Percentiles rank a stretch among this genome's conserved stretches.
phyloP scores from a whole-genome alignment of 2,797 vertebrate genomes.

The Discoglossus pictus region DNA sequence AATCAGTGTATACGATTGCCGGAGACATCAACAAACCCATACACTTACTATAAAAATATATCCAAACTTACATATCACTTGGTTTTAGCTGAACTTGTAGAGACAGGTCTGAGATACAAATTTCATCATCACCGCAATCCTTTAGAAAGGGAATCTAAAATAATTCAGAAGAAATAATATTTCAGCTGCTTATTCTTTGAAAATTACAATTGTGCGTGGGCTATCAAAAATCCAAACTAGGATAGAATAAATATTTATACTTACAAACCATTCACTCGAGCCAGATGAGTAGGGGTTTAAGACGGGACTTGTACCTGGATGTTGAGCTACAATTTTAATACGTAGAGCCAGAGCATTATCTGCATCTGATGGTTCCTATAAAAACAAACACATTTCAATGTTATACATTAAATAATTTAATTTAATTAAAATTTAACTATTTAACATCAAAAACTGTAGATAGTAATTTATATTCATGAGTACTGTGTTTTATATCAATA shows the following conservation, averaged over 20 bases:
- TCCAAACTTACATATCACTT: conserved; percentile 67
- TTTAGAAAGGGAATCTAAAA: conserved; percentile 85
- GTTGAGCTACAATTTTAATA: conserved; percentile 76
- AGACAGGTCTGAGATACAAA: conserved; percentile 81
- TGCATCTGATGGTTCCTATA: conserved; percentile 82
- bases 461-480: too few species aligned
- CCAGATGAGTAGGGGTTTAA: conserved; percentile 75
- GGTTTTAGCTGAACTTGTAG: conserved; percentile 70
- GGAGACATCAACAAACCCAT: too few species aligned
- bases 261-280: conserved; percentile 83
- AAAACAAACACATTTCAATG: conserved; percentile 26
- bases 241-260: conserved; percentile 54
- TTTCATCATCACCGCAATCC: conserved; percentile 86
- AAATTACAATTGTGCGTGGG: too few species aligned
- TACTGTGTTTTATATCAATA: too few species aligned
- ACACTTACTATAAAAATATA: background rate
- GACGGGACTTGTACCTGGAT: conserved; percentile 75
- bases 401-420: too few species aligned
- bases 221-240: background rate
- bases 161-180: background rate
- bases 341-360: conserved; percentile 80
- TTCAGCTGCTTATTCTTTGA: background rate
- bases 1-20: too few species aligned
- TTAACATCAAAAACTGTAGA: too few species aligned
- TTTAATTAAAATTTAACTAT: too few species aligned